phyloP scores from a whole-genome alignment of 1,140 invertebrate genomes.

The Apis mellifera region Amel_HAv3.1 CM009938.2:4928001-4928500 shows the following conservation, averaged over 20 bases:
- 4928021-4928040: too few species aligned
- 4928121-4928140: too few species aligned
- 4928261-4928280: background rate
- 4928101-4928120: too few species aligned
- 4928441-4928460: conserved; percentile 47
- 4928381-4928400: conserved; percentile 58
- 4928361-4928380: conserved; percentile 61
- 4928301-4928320: background rate
- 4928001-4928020: background rate
- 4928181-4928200: conserved; percentile 58
- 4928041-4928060: too few species aligned
- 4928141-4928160: too few species aligned
- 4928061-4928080: too few species aligned
- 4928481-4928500: too few species aligned
- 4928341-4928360: background rate
- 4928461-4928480: conserved; percentile 26
- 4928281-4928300: too few species aligned
- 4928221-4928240: background rate
- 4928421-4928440: conserved; percentile 59
- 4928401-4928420: conserved; percentile 51
- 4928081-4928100: too few species aligned
- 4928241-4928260: conserved; percentile 1
- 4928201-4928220: conserved; percentile 1
- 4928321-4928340: conserved; percentile 46
- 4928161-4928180: background rate